Evolutionary conservation across 1,140 invertebrate genomes (phyloP).

Genomic region (Mactra quadrangularis): DNA sequence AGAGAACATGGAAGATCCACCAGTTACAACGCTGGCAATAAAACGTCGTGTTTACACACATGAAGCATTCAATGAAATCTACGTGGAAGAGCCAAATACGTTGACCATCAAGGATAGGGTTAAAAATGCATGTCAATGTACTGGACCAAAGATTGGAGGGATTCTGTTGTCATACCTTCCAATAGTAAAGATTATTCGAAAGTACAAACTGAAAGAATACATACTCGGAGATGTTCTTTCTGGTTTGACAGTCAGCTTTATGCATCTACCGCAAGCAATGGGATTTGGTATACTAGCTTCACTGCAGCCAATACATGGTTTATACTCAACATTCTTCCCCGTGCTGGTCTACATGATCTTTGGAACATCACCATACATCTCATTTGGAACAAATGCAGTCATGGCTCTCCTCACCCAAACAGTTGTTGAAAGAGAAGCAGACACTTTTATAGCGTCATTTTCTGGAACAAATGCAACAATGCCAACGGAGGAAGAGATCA

Average conservation of each 20-base stretch:
- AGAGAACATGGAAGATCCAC: neutral
- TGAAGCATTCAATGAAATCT: neutral
- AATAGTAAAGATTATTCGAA: slow-evolving; percentile 60
- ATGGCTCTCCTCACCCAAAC: slow-evolving; percentile 69
- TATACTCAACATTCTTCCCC: slow-evolving; percentile 79
- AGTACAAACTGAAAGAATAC: slow-evolving; percentile 74
- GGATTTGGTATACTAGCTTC: slow-evolving; percentile 79
- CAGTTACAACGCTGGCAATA: neutral
- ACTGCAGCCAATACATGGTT: slow-evolving; percentile 79
- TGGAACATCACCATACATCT: slow-evolving; percentile 75
- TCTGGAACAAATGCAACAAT: neutral
- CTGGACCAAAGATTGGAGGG: neutral
- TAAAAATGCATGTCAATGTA: neutral
- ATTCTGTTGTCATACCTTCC: slow-evolving; percentile 57
- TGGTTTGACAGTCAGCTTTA: slow-evolving; percentile 94
- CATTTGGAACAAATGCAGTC: slow-evolving; percentile 75
- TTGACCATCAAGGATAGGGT: neutral
- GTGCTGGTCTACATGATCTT: slow-evolving; percentile 76
- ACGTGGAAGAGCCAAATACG: neutral
- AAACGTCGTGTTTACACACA: slow-evolving; percentile 10
- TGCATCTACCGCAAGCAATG: slow-evolving; percentile 89
- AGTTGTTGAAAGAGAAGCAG: slow-evolving; percentile 64
- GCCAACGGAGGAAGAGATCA: slow-evolving; percentile 47
- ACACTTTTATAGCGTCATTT: slow-evolving; percentile 14
- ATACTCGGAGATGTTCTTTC: slow-evolving; percentile 80